These are phyloP conservation scores for Loxodonta africana DNA, from an alignment of 2,113 vertebrate genomes.

Conservation along the genomic window DNA sequence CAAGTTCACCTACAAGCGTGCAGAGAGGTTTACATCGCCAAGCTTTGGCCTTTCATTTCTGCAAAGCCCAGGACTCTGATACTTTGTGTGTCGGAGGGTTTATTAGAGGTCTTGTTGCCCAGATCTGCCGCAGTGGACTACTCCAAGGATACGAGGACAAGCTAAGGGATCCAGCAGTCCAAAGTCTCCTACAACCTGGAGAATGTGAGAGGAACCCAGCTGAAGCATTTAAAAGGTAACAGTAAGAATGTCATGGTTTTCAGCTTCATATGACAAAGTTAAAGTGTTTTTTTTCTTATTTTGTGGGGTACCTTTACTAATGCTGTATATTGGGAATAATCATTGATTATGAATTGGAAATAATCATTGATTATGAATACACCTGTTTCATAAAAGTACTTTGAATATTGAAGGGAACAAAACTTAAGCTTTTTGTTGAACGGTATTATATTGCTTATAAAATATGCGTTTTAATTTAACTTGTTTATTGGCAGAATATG, in stretches of 20 bases:
- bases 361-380: background rate
- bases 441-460: background rate
- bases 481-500: background rate
- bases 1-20: slow-evolving; percentile 91
- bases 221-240: slow-evolving; percentile 98
- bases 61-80: slow-evolving; percentile 96
- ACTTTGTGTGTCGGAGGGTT: slow-evolving; percentile 95
- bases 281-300: background rate
- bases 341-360: background rate
- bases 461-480: background rate
- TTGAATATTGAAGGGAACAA: slow-evolving; percentile 21
- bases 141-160: slow-evolving; percentile 96
- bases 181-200: slow-evolving; percentile 93
- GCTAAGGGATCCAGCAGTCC: slow-evolving; percentile 93
- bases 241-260: background rate
- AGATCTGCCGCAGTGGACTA: slow-evolving; percentile 93
- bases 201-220: slow-evolving; percentile 97
- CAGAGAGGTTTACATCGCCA: slow-evolving; percentile 95
- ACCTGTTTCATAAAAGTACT: slow-evolving; percentile 14
- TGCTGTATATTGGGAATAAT: background rate
- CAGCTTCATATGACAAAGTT: background rate
- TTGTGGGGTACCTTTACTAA: background rate
- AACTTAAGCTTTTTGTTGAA: background rate
- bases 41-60: slow-evolving; percentile 96
- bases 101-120: slow-evolving; percentile 93